Evolutionary conservation across 2,797 vertebrate genomes (phyloP).

Genomic region (Loris lydekkerianus): DNA sequence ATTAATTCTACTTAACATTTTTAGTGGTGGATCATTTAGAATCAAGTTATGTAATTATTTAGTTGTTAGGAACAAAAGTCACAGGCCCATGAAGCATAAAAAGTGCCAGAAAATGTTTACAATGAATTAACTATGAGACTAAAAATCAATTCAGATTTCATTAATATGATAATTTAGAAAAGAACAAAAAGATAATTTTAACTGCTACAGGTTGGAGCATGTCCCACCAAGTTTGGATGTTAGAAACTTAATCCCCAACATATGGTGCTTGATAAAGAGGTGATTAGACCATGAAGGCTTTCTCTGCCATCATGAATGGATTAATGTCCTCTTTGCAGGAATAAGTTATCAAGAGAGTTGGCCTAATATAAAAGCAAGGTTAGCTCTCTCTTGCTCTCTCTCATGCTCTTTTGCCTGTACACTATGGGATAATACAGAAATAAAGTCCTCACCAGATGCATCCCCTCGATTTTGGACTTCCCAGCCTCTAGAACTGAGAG

Average conservation of each 20-base stretch:
- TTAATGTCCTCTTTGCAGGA: background rate
- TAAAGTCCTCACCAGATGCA: background rate
- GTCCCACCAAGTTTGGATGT: background rate
- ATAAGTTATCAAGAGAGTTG: background rate
- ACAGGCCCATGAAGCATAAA: background rate
- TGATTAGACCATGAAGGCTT: background rate
- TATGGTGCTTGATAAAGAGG: too few species aligned
- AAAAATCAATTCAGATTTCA: conserved; percentile 8
- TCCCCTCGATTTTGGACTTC: background rate
- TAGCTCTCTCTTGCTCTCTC: background rate
- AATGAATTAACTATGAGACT: conserved; percentile 1
- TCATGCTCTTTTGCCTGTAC: background rate
- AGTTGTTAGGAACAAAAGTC: background rate
- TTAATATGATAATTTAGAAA: background rate
- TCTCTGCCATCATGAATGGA: background rate
- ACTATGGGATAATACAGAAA: background rate
- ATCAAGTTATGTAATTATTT: background rate
- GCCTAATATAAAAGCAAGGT: background rate
- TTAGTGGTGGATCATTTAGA: background rate
- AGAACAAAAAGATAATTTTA: conserved; percentile 25
- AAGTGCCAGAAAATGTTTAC: conserved; percentile 32
- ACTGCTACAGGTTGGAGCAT: background rate
- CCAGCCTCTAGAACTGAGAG: background rate
- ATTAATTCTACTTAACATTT: background rate
- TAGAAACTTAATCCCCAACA: background rate